Evolutionary conservation across 2,888 invertebrate genomes (phyloP), one percentile per base, ranked within the genome.

Genomic region (Nebria salina): DNA sequence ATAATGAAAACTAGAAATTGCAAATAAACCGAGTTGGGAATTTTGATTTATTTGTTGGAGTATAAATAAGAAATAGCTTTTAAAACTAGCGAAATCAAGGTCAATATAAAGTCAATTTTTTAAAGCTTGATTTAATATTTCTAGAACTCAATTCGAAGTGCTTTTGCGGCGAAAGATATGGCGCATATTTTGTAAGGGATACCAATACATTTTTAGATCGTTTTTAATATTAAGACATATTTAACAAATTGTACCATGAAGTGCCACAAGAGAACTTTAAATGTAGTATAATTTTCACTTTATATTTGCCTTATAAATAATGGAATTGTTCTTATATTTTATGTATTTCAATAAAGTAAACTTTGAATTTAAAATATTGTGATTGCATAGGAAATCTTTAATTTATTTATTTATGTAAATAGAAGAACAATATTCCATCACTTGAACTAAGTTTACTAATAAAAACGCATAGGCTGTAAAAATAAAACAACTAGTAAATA

Each of bases 391-490:
- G 34, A 34, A 34, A 34, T 34, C 34, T 34, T 1, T 34, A 2
- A 34, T 34, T 34, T 34, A 34, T 34, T 34, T 34, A 34, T 34
- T 1, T 34, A 34, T 1, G 34, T 54, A 54, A 54, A 54, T 13
- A 54, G 54, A 54, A 54, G 54, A 68, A 25, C 7, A 68, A 68
- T 65, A 65, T 68, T 68, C 26, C 68, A 68, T 26, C 7, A 68
- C 9, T 25, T 9, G 7, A 68, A 26, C 68, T 68, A 84, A 84
- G 83, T 84, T 85, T 85, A 84, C 83, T 75, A 82, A 68, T 82
- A 84, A 84, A 68, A 25, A 25, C 68, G 26, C 7, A 68, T 26
- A 68, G 26, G 26, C 20, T 68, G 26, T 68, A 68, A 68, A 68
- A 68, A 68, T 26, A 26, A 68, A 68, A 68, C 20, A 68, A 25